Conservation (phyloP, 1,140 invertebrate species). For the Lepidurus couesii region DNA sequence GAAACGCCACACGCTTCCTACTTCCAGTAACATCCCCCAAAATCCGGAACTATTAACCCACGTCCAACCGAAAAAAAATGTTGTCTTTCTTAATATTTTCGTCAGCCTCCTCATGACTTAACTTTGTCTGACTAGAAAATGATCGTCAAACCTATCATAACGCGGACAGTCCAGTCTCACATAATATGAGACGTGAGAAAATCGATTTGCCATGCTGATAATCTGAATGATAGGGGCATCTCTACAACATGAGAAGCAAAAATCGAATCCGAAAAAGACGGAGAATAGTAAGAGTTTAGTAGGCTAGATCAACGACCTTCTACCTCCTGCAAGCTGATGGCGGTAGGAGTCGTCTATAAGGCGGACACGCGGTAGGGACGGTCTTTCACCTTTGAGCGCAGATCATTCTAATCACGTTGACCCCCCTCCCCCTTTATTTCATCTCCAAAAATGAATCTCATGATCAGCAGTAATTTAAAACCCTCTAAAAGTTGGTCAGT, state of each 20-base stretch:
- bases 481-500: too few species aligned
- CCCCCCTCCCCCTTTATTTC: not conserved
- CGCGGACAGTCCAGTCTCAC: too few species aligned
- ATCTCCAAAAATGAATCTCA: not conserved
- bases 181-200: too few species aligned
- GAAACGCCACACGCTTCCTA: not conserved
- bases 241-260: not conserved
- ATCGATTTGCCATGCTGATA: too few species aligned
- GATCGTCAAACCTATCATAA: too few species aligned
- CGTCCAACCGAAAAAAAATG: not conserved
- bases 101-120: too few species aligned
- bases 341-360: not conserved
- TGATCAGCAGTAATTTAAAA: too few species aligned
- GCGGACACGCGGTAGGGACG: conserved; percentile 9
- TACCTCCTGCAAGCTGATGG: conserved; percentile 1
- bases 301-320: conserved; percentile 18
- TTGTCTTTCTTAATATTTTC: too few species aligned
- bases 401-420: conserved; percentile 18
- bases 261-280: conserved; percentile 16
- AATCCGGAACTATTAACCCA: conserved; percentile 12
- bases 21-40: not conserved
- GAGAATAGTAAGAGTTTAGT: conserved; percentile 16
- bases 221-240: not conserved
- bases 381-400: conserved; percentile 7
- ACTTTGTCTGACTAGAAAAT: too few species aligned